Conservation (phyloP, 2,113 vertebrate species). For the Rhineura floridana region DNA sequence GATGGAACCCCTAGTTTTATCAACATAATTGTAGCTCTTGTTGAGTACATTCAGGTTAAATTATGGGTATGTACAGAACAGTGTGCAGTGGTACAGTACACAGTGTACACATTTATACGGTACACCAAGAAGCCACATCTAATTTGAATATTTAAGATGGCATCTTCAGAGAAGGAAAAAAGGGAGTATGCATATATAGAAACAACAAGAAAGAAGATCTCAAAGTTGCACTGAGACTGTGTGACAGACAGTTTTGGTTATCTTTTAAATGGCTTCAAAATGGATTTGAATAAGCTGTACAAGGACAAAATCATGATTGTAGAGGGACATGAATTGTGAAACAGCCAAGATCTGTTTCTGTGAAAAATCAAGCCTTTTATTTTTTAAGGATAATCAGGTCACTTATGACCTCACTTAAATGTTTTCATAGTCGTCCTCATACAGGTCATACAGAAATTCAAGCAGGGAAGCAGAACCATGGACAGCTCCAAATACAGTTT, state of each 20-base stretch:
- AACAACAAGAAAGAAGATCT: background rate
- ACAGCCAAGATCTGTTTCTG: background rate
- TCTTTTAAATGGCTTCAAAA: background rate
- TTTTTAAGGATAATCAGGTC: background rate
- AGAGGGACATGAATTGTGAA: background rate
- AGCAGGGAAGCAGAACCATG: background rate
- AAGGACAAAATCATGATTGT: background rate
- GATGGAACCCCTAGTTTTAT: background rate
- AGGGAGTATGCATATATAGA: background rate
- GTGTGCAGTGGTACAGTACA: background rate
- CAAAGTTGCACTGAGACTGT: background rate
- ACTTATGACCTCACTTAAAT: background rate
- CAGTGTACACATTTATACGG: background rate
- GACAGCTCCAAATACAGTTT: background rate
- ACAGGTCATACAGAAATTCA: background rate
- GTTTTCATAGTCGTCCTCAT: background rate
- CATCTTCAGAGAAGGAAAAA: background rate
- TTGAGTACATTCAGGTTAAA: background rate
- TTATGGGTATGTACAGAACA: background rate
- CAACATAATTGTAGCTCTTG: slow-evolving; percentile 8
- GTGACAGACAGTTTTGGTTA: background rate
- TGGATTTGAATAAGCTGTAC: background rate
- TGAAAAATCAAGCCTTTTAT: background rate
- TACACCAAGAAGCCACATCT: background rate
- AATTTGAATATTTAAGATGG: background rate